Base-by-base conservation (phyloP, 2,888 invertebrate species). In the Dioctria rufipes region DNA sequence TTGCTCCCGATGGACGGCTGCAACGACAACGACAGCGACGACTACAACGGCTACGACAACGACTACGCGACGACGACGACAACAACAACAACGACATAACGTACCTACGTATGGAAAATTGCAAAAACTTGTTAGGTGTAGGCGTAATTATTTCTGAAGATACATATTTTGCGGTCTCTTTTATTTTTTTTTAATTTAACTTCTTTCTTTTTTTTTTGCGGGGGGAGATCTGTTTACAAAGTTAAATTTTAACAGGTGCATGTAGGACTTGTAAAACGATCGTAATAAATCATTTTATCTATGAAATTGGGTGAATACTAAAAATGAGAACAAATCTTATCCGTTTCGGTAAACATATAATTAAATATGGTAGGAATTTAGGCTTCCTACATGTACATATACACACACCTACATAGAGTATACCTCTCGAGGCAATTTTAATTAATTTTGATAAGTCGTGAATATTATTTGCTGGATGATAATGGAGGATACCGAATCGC, bases 141-240 rank as follows among this genome's bases (percentile, higher is more conserved):
- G 78, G 78, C 66, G 78, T 78, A 78, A 78, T 78, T 78, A 66
- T 78, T 78, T 78, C 66, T 77, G 61, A 73, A 73, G 73, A 60
- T 73, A 73, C 51, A 25, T 25, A 25, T 58, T 69, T 54, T 54
- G 54, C 54, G n/a, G 54, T 8, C 54, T 8, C n/a, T 8, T 46
- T 46, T 8, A 46, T 8, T 8, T 6, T 46, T 46, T 46, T 6
- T 54, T 54, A 11, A 8, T n/a, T 54, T 54, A 25, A 25, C 3
- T 54, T 54, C 11, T 54, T 54, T 54, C 54, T 4, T 6, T 54
- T 11, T 4, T 54, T 8, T 46, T 46, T 46, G 54, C 4, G 54
- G 11, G 8, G 9, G 25, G 25, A 25, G 25, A 25, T 25, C 25
- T 25, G 25, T 25, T 25, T 25, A 25, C 25, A 25, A 25, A 25